Evolutionary conservation across 2,797 vertebrate genomes (phyloP).

Genomic region (Zalophus californianus): DNA sequence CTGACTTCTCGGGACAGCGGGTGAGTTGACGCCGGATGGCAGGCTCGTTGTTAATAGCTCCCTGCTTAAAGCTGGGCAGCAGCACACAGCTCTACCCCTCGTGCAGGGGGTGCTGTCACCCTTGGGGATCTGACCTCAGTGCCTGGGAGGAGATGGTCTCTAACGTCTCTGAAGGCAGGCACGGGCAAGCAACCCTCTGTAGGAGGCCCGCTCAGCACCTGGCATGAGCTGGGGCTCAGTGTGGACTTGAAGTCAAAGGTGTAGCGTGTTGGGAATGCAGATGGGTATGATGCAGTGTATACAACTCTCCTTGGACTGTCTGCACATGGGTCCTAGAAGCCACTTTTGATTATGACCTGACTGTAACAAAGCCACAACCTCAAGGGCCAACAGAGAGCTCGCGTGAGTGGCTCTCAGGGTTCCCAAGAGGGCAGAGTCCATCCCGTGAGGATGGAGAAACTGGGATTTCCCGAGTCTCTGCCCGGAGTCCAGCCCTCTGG

Average conservation of each 20-base stretch:
- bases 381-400: background rate
- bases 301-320: no score
- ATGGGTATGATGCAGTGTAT: rapidly evolving
- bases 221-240: background rate
- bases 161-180: background rate
- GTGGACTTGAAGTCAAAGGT: background rate
- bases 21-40: background rate
- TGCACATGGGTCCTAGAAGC: rapidly evolving
- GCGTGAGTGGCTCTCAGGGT: rapidly evolving
- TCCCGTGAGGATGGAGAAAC: no score
- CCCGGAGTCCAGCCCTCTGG: background rate
- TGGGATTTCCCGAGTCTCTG: background rate
- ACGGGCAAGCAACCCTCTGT: rapidly evolving
- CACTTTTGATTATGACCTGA: background rate
- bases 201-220: background rate
- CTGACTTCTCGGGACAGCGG: background rate
- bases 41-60: background rate
- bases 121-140: background rate
- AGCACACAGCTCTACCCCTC: background rate
- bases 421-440: background rate
- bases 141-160: background rate
- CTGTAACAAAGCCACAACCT: rapidly evolving
- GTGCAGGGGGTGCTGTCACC: background rate
- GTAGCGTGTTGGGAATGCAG: background rate
- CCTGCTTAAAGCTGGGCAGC: background rate